These are phyloP conservation scores for Zygogramma bicolorata DNA, from an alignment of 2,888 invertebrate genomes.

Conservation along the genomic window DNA sequence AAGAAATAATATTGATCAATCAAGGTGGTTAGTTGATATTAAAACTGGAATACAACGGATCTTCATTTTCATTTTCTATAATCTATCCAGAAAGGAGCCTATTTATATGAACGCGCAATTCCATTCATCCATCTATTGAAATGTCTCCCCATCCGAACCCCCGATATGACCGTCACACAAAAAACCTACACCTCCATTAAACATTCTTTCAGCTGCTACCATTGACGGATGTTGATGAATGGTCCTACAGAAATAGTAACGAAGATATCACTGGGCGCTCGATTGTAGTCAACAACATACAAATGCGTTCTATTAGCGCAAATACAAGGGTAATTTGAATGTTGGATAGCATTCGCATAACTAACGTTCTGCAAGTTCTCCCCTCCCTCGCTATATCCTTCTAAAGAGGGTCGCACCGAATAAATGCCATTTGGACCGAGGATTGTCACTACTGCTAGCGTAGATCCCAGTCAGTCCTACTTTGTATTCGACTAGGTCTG, in stretches of 20 bases:
- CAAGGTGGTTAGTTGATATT: too few species aligned
- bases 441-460: slow-evolving; percentile 5
- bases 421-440: slow-evolving; percentile 39
- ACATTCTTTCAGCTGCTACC: slow-evolving; percentile 27
- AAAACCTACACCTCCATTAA: slow-evolving; percentile 1
- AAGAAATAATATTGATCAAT: too few species aligned
- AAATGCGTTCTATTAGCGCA: slow-evolving; percentile 44
- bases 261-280: slow-evolving; percentile 36
- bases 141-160: neutral
- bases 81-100: neutral
- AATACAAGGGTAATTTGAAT: slow-evolving; percentile 49
- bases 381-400: slow-evolving; percentile 27
- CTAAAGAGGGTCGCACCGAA: slow-evolving; percentile 28
- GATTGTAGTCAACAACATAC: slow-evolving; percentile 35
- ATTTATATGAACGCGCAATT: neutral
- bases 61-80: neutral
- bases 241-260: slow-evolving; percentile 30
- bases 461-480: slow-evolving; percentile 36
- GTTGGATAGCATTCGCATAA: slow-evolving; percentile 44
- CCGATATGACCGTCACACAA: neutral
- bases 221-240: slow-evolving; percentile 19
- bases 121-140: neutral
- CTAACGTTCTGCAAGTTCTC: slow-evolving; percentile 25
- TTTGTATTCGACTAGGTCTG: slow-evolving; percentile 40
- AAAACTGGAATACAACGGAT: too few species aligned